Base-by-base conservation (phyloP, 2,113 vertebrate genomes). In the Oryzias javanicus region DNA sequence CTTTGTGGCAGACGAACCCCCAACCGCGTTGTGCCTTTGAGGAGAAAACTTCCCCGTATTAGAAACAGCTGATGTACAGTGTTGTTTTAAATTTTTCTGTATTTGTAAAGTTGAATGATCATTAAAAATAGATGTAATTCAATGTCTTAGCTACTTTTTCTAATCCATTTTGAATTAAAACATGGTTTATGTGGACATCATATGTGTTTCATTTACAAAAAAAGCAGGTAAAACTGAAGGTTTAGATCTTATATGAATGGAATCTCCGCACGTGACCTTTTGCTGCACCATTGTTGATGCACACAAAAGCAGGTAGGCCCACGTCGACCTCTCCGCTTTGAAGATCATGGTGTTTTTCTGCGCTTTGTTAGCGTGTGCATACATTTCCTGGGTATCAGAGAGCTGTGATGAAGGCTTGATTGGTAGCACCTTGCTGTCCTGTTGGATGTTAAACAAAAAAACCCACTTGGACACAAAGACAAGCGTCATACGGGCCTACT, bases 391-490 rank as follows among this genome's bases (percentile, higher is more conserved):
- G 44, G 46, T 79, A 63, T 72, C 25, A 67, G 49, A 49, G 27
- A 6, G 42, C 58, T 54, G 60, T 64, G 64, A 76, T 76, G 57
- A 67, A 42, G 47, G 54, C 62, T 63, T 55, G 67, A 84, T 75
- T 71, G 60, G 64, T 62, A 62, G 54, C 29, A 54, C 42, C 54
- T 72, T 71, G 40, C 70, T 67, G 51, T 64, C 55, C 50, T 64
- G 49, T 78, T 76, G 10, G 3, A 49, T 24, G 45, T 18, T 4
- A 13, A 41, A 63, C 25, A 29, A 24, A 14, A 15, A 40, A 42
- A 52, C 0, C 13, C 14, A 57, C 41, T 50, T 24, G 40, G 18
- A 45, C 50, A 49, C 7, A 22, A 40, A 64, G 13, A 12, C 6
- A n/a, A 29, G 7, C 12, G 18, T 29, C n/a, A 35, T 7, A 18